Percentiles rank a stretch among this genome's conserved stretches.
phyloP scores from a whole-genome alignment of 2,797 vertebrate genomes.

The Rhynchotus rufescens region DNA sequence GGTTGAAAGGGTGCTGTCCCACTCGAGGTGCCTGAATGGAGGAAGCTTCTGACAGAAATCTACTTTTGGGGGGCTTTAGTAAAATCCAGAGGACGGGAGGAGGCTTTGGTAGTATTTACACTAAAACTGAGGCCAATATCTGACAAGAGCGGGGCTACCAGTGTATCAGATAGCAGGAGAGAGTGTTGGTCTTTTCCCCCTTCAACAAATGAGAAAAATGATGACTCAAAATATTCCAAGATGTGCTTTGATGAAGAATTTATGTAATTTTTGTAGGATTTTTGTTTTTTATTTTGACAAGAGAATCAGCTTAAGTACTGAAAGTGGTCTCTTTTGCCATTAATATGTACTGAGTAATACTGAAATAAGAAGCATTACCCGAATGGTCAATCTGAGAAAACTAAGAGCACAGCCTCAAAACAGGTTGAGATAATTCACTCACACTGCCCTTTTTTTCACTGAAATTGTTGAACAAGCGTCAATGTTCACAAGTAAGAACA shows the following conservation, averaged over 20 bases:
- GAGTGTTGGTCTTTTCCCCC: not conserved
- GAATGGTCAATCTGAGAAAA: not conserved
- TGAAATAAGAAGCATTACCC: not conserved
- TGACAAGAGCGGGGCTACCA: not conserved
- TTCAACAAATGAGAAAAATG: not conserved
- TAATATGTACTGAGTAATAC: not conserved
- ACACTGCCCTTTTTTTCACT: rapidly evolving
- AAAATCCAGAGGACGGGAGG: not conserved
- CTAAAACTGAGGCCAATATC: not conserved
- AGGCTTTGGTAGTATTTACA: not conserved
- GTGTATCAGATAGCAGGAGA: not conserved
- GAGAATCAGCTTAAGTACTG: not conserved
- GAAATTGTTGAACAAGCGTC: not conserved
- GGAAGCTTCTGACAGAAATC: not conserved
- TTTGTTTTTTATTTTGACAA: not conserved
- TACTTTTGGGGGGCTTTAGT: not conserved
- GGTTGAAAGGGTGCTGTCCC: not conserved
- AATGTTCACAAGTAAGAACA: too few species aligned
- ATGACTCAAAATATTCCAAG: not conserved
- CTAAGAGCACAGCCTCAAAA: not conserved
- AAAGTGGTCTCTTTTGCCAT: not conserved
- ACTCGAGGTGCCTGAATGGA: not conserved
- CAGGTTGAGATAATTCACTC: not conserved
- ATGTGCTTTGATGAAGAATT: not conserved
- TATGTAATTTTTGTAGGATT: not conserved